Evolutionary conservation across 2,797 vertebrate genomes (phyloP), one percentile per base, ranked within the genome.

Genomic region (Parotocinclus haroldoi): DNA sequence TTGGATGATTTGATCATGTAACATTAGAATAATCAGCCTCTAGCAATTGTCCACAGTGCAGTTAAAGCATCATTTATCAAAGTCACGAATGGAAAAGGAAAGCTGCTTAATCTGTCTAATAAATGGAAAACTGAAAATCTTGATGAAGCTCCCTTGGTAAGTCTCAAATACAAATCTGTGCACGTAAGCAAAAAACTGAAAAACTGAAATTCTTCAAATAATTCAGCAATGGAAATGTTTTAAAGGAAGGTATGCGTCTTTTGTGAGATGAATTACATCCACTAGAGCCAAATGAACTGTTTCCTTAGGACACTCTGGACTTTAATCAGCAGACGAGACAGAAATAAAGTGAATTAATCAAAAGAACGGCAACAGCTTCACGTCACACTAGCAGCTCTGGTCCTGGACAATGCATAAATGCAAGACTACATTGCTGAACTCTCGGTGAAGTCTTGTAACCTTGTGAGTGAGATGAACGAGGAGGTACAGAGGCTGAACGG

Each of bases 401-500:
- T 42, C 49, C 44, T 36, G 55, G 72, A 66, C 44, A 53, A 58
- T 44, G 49, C 39, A 57, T 63, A 66, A 74, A 72, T 62, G 17
- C 40, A 18, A 71, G 68, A 71, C 56, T 74, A 65, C 63, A 77
- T 66, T 69, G 66, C 37, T 19, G 39, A 49, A 44, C 17, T 38
- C 64, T 75, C 55, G 53, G 62, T 45, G 56, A 58, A 69, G 66
- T 58, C 48, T 68, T 59, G 72, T 70, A 72, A 72, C 72, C 66
- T 75, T 75, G 69, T 1, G 7, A 61, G 39, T 13, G 51, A 40
- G 65, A 73, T 59, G 68, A 68, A 66, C 63, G 39, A 53, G 58
- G 42, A 67, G 66, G 56, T 39, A 16, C 51, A 18, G 58, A 16
- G 57, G 68, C 68, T 14, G 7, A 19, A 45, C 8, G 1, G 11